These are phyloP conservation scores for Chrysogorgia sp. DNA, from an alignment of 92 coral and sea anemone species.

Conservation along the genomic window DNA sequence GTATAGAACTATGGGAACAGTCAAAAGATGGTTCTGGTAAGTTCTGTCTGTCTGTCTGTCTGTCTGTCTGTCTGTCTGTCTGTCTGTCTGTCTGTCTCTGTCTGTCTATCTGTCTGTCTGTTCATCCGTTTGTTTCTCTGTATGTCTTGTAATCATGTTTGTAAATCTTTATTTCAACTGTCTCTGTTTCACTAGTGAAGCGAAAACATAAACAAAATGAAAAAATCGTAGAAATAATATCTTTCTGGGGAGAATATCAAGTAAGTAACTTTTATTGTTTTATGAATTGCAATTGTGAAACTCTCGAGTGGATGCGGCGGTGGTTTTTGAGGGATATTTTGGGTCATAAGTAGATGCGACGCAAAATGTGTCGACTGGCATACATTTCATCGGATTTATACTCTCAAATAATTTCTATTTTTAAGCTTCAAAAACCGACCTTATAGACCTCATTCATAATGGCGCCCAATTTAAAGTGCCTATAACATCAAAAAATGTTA, in stretches of 20 bases:
- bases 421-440: too few relatives aligned
- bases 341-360: too few relatives aligned
- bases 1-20: conserved; percentile 88
- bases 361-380: too few relatives aligned
- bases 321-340: too few relatives aligned
- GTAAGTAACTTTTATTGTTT: conserved; percentile 43
- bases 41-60: not conserved
- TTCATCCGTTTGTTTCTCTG: not conserved
- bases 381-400: too few relatives aligned
- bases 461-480: too few relatives aligned
- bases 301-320: too few relatives aligned
- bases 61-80: not conserved
- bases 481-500: too few relatives aligned
- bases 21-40: conserved; percentile 96
- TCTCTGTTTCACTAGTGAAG: too few relatives aligned
- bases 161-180: too few relatives aligned
- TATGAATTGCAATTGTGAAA: not conserved
- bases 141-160: not conserved
- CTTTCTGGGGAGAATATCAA: conserved; percentile 95
- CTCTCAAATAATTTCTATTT: too few relatives aligned
- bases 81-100: not conserved
- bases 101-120: not conserved
- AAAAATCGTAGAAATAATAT: conserved; percentile 65
- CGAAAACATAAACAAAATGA: conserved; percentile 66
- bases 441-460: too few relatives aligned